Conservation (phyloP, 2,797 vertebrate genomes). For the Myotis findleyi region DNA sequence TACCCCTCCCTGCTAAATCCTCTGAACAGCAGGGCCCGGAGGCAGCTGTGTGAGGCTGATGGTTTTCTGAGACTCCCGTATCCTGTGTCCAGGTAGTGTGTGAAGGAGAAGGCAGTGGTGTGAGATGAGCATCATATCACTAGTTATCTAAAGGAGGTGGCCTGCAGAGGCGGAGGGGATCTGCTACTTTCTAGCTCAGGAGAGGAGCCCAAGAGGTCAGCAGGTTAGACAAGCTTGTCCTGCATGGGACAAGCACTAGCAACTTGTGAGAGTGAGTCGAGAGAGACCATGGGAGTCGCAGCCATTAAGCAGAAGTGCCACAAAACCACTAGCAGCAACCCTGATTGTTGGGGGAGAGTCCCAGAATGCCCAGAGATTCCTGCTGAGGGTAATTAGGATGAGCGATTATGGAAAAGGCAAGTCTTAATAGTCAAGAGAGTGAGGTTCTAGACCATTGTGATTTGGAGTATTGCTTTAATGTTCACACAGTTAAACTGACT, state of each 20-base stretch:
- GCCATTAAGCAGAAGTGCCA: not conserved
- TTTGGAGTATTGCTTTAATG: not conserved
- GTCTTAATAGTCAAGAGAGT: not conserved
- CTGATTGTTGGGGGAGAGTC: not conserved
- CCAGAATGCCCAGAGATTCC: not conserved
- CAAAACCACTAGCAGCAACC: not conserved
- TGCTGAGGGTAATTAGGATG: not conserved
- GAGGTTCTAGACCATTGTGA: not conserved
- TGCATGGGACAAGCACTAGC: not conserved
- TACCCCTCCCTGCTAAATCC: not conserved
- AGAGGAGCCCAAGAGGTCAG: not conserved
- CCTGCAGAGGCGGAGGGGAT: not conserved
- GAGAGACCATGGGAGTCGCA: not conserved
- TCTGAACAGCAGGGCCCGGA: not conserved
- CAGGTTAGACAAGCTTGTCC: not conserved
- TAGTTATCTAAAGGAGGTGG: not conserved
- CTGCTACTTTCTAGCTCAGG: not conserved
- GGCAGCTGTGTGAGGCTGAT: not conserved
- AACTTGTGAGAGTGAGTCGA: not conserved
- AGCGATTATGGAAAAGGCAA: not conserved
- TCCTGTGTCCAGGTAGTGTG: not conserved
- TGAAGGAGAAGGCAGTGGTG: not conserved
- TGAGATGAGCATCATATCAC: not conserved
- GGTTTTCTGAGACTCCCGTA: not conserved
- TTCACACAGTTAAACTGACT: not conserved